These are phyloP conservation scores for Planococcus citri DNA, from an alignment of 1,140 invertebrate genomes.

Conservation along the genomic window DNA sequence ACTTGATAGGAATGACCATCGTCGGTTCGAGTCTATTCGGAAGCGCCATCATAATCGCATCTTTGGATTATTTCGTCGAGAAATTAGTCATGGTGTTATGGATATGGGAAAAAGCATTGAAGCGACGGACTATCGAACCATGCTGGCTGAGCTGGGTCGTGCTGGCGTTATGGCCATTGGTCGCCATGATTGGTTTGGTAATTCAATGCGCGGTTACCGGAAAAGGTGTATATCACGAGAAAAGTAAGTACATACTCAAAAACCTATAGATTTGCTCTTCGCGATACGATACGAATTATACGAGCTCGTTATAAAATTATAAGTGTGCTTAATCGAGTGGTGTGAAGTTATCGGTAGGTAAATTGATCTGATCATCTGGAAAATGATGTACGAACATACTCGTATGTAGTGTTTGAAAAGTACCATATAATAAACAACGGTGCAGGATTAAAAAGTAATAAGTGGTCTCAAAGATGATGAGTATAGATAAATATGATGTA, in stretches of 20 bases:
- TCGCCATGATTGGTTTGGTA: constrained; percentile 50
- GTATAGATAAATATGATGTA: too few species aligned
- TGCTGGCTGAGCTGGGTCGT: constrained; percentile 68
- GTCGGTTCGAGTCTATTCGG: constrained; percentile 64
- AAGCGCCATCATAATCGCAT: constrained; percentile 53
- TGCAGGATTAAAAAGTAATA: too few species aligned
- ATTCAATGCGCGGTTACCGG: constrained; percentile 58
- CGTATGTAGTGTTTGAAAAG: too few species aligned
- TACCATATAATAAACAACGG: too few species aligned
- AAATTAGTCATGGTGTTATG: constrained; percentile 54
- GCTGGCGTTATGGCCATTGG: constrained; percentile 56
- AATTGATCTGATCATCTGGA: too few species aligned
- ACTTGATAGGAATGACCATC: constrained; percentile 48
- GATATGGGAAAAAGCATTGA: constrained; percentile 43
- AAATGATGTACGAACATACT: too few species aligned
- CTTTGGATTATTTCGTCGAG: constrained; percentile 66
- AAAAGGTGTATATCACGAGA: constrained; percentile 51
- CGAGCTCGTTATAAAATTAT: too few species aligned
- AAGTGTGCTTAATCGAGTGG: too few species aligned
- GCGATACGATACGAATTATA: too few species aligned
- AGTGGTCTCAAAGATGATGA: too few species aligned
- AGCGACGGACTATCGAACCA: constrained; percentile 41
- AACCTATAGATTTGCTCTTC: too few species aligned
- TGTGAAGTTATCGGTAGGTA: too few species aligned
- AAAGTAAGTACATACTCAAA: constrained; percentile 36